phyloP scores from a whole-genome alignment of 2,797 vertebrate genomes.

The Pseudochaenichthys georgianus region DNA sequence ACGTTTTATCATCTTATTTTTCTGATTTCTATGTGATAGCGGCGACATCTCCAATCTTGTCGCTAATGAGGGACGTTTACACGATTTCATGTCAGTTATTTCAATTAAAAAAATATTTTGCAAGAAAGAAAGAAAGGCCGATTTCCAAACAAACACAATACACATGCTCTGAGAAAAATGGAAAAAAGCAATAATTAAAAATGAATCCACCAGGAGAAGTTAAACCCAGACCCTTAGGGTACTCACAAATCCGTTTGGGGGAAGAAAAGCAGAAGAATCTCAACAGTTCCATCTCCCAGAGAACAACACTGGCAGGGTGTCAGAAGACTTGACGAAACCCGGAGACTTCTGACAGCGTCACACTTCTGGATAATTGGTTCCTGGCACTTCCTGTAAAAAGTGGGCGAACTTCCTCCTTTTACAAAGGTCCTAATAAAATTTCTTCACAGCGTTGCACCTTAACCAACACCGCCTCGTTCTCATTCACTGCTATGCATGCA shows the following conservation, averaged over 20 bases:
- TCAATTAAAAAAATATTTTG: constrained; percentile 59
- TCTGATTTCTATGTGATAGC: constrained; percentile 91
- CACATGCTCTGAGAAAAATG: constrained; percentile 45
- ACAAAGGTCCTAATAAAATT: constrained; percentile 76
- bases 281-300: constrained; percentile 78
- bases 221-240: constrained; percentile 70
- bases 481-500: constrained; percentile 59
- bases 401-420: constrained; percentile 74
- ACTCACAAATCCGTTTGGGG: constrained; percentile 61
- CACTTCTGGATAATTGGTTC: constrained; percentile 82
- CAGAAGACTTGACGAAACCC: constrained; percentile 83
- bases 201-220: constrained; percentile 67
- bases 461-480: constrained; percentile 63
- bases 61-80: constrained; percentile 88
- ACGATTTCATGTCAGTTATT: constrained; percentile 79
- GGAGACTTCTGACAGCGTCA: constrained; percentile 83
- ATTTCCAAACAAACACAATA: constrained; percentile 63
- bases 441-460: constrained; percentile 78
- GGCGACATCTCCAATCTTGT: constrained; percentile 79
- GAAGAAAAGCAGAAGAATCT: constrained; percentile 45
- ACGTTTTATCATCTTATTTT: constrained; percentile 91
- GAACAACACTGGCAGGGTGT: constrained; percentile 84
- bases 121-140: constrained; percentile 6
- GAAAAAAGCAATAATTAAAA: constrained; percentile 74
- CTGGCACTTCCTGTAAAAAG: constrained; percentile 81